Evolutionary conservation across 2,888 invertebrate species (phyloP).

Genomic region (Lordiphosa andalusiaca): DNA sequence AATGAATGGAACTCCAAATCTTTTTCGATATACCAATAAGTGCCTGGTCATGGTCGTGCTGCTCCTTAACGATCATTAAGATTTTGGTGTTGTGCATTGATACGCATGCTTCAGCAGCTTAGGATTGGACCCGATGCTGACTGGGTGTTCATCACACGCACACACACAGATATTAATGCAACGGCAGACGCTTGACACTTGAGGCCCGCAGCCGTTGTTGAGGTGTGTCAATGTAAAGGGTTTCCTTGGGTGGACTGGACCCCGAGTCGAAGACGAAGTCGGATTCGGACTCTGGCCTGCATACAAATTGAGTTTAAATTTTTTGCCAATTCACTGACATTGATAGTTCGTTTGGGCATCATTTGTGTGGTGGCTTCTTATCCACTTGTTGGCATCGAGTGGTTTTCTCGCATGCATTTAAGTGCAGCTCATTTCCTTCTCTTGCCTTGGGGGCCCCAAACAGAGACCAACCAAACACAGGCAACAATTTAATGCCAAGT

Average conservation of each 20-base stretch:
- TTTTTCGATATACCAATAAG: constrained; percentile 42
- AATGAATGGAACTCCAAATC: constrained; percentile 56
- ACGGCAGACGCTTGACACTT: constrained; percentile 62
- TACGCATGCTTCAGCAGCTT: constrained; percentile 69
- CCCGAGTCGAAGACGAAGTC: constrained; percentile 1
- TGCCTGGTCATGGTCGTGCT: constrained; percentile 54
- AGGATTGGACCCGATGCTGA: constrained; percentile 43
- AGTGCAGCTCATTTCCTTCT: constrained; percentile 74
- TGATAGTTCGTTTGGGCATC: constrained; percentile 75
- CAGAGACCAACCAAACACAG: constrained; percentile 17
- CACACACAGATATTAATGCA: constrained; percentile 54
- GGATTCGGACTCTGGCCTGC: constrained; percentile 53
- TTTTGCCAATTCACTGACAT: constrained; percentile 76
- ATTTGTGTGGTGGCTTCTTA: constrained; percentile 75
- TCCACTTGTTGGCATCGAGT: constrained; percentile 76
- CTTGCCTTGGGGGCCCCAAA: constrained; percentile 39
- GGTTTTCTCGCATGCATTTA: constrained; percentile 72
- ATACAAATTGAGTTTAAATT: constrained; percentile 72
- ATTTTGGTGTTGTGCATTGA: constrained; percentile 59
- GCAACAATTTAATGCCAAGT: constrained; percentile 48
- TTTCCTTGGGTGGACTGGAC: constrained; percentile 48
- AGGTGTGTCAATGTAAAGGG: constrained; percentile 75
- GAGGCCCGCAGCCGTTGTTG: constrained; percentile 53
- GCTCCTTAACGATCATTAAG: constrained; percentile 62
- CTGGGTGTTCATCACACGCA: constrained; percentile 58